Conservation (phyloP, 2,888 invertebrate species). For the Lasiommata megera region DNA sequence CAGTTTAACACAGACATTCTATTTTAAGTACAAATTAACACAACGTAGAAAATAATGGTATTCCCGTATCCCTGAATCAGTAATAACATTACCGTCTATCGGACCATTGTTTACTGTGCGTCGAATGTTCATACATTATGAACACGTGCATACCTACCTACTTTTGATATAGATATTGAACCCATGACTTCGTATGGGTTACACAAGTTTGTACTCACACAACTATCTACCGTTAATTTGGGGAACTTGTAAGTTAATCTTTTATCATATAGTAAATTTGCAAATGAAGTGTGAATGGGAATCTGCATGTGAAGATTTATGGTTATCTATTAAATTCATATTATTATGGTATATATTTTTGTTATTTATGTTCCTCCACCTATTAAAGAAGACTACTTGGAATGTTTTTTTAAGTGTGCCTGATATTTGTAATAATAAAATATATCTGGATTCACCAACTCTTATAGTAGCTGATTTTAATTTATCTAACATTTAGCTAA, state of each 20-base stretch:
- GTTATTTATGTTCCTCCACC: no score
- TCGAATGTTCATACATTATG: constrained; percentile 6
- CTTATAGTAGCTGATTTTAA: no score
- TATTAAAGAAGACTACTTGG: no score
- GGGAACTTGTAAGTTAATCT: background rate
- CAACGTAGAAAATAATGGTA: constrained; percentile 23
- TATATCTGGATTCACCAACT: no score
- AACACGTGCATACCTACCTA: background rate
- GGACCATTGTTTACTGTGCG: constrained; percentile 7
- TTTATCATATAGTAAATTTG: background rate
- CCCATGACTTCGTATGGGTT: background rate
- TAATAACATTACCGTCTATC: constrained; percentile 20
- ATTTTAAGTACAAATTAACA: constrained; percentile 24
- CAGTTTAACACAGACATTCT: constrained; percentile 14
- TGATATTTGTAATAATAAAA: no score
- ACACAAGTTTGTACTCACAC: background rate
- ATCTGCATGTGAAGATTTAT: no score
- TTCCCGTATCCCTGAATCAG: constrained; percentile 22
- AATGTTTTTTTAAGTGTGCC: no score
- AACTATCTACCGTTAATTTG: background rate
- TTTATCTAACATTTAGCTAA: no score
- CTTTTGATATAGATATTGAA: background rate
- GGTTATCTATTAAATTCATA: no score
- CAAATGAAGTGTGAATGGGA: no score
- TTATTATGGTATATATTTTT: no score